These are phyloP conservation scores for Ochropacha duplaris DNA, from an alignment of 2,888 invertebrate species.

Conservation along the genomic window DNA sequence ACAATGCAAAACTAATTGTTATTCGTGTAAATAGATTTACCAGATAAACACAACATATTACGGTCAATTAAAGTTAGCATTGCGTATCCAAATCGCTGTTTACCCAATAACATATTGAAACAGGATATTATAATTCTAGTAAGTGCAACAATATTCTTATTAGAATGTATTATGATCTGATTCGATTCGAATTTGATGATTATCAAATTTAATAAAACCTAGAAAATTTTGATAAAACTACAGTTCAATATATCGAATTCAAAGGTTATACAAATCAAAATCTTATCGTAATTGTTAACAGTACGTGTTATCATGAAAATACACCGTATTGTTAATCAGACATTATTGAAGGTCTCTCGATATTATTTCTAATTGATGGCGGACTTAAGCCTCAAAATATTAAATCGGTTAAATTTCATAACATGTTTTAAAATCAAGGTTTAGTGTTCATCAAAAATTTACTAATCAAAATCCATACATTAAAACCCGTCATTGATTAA, in stretches of 20 bases:
- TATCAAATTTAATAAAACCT: neutral
- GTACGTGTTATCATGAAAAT: conserved; percentile 34
- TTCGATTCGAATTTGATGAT: neutral
- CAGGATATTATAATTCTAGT: neutral
- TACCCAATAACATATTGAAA: neutral
- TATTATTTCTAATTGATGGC: conserved; percentile 18
- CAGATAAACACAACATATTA: conserved; percentile 15
- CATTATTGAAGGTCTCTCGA: conserved; percentile 39
- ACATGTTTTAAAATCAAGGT: conserved; percentile 45
- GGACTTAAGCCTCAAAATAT: neutral
- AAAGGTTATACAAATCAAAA: conserved; percentile 42
- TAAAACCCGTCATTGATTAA: conserved; percentile 31
- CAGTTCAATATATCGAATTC: conserved; percentile 9
- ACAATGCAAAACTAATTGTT: conserved; percentile 46
- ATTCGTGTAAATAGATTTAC: conserved; percentile 14
- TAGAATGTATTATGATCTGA: neutral
- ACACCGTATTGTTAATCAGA: conserved; percentile 41
- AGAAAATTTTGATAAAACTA: neutral
- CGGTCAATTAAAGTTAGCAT: conserved; percentile 11
- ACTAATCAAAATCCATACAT: conserved; percentile 31
- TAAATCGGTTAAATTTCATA: conserved; percentile 34
- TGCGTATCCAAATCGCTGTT: neutral
- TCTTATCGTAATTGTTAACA: conserved; percentile 42
- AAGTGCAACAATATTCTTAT: conserved; percentile 3
- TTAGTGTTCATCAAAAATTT: conserved; percentile 37